Percentiles rank a stretch among this genome's conserved stretches.
Evolutionary conservation across 2,113 vertebrate species (phyloP).

Genomic region (Ancistrus triradiatus): DNA sequence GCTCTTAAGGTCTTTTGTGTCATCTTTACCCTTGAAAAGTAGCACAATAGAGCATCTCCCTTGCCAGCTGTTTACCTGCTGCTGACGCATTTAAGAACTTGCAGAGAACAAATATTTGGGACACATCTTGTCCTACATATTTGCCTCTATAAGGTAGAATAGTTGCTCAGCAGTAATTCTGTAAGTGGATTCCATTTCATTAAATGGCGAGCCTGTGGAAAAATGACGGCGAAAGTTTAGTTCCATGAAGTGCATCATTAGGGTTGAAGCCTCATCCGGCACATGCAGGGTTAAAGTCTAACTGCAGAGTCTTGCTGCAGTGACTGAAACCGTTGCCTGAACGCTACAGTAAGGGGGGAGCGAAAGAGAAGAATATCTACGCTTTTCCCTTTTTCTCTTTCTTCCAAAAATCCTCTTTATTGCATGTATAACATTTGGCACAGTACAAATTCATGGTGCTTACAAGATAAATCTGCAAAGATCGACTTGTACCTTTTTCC

Average conservation of each 20-base stretch:
- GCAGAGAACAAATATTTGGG: background rate
- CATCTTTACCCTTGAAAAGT: background rate
- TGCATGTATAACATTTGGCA: conserved; percentile 92
- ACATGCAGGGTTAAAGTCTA: conserved; percentile 71
- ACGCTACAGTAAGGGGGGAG: conserved; percentile 62
- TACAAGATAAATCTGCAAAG: conserved; percentile 87
- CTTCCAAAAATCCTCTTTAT: conserved; percentile 81
- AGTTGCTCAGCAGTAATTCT: background rate
- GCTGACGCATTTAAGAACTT: background rate
- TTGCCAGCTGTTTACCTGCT: conserved; percentile 5
- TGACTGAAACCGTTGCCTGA: conserved; percentile 70
- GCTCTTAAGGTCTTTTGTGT: background rate
- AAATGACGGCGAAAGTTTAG: too few species aligned
- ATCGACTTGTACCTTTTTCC: conserved; percentile 73
- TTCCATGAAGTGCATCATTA: conserved; percentile 3
- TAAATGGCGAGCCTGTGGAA: too few species aligned
- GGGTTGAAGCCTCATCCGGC: conserved; percentile 50
- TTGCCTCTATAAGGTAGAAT: background rate
- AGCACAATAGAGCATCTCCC: background rate
- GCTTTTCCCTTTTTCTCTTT: conserved; percentile 52
- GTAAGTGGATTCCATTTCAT: too few species aligned
- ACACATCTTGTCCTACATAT: background rate
- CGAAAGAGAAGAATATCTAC: conserved; percentile 45
- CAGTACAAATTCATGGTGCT: conserved; percentile 88
- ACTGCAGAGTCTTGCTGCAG: conserved; percentile 83